Percentiles rank a stretch among this genome's conserved stretches.
These are phyloP conservation scores for Limanda limanda DNA, from an alignment of 2,113 vertebrate genomes.

Conservation along the genomic window DNA sequence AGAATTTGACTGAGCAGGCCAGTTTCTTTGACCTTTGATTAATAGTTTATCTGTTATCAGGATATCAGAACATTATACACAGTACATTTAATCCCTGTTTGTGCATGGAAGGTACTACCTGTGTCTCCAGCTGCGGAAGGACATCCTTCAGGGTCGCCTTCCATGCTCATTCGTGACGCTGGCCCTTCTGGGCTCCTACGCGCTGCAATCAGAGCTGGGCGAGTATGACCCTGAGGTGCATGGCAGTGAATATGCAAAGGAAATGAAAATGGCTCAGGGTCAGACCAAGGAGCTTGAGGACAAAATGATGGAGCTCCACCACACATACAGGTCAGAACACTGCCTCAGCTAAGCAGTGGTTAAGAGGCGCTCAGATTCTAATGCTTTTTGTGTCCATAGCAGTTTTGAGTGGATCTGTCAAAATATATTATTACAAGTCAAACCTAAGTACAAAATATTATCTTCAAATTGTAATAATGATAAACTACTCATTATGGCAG, in stretches of 20 bases:
- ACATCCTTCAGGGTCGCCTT: constrained; percentile 89
- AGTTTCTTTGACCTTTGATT: not conserved
- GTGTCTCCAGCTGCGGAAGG: constrained; percentile 95
- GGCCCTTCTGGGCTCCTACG: constrained; percentile 94
- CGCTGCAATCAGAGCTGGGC: constrained; percentile 95
- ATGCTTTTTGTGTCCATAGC: not conserved
- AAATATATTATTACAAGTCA: not conserved
- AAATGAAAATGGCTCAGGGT: constrained; percentile 92
- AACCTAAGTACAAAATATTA: not conserved
- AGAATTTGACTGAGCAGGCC: too few relatives aligned
- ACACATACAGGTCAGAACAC: constrained; percentile 88
- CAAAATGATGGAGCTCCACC: constrained; percentile 96
- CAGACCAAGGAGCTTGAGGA: constrained; percentile 97
- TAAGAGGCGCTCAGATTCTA: too few relatives aligned
- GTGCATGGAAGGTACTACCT: constrained; percentile 80
- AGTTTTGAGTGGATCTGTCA: not conserved
- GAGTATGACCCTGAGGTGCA: constrained; percentile 95
- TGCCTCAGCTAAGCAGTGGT: not conserved
- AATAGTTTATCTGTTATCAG: not conserved
- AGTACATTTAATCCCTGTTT: not conserved
- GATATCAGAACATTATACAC: not conserved
- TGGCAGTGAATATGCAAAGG: constrained; percentile 86
- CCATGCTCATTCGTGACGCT: constrained; percentile 98
- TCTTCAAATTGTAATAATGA: not conserved
- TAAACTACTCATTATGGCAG: not conserved